Evolutionary conservation across 1,140 invertebrate species (phyloP), one percentile per base, ranked within the genome.

Genomic region (Hermetia illucens): DNA sequence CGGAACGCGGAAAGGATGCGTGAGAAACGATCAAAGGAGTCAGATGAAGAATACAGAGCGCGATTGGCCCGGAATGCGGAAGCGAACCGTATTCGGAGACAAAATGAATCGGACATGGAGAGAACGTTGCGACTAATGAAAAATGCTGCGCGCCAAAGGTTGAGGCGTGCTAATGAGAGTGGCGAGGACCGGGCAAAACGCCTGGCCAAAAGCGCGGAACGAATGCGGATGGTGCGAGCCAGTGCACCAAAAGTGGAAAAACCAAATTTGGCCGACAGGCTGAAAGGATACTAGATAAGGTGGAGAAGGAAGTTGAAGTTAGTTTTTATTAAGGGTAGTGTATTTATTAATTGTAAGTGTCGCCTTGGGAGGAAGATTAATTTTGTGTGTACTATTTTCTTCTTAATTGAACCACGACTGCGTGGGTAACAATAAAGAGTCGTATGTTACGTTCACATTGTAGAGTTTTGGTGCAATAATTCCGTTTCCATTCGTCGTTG

Each of bases 151-250:
- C 38, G 57, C 6, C 57, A 59, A 45, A 45, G 56, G 34, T 41
- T 59, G 46, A 46, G 58, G 20, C 47, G 58, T 17, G 58, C 58
- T 40, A 58, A 52, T 33, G 69, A 70, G 44, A 58, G 65, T 3
- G 44, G 56, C 5, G 63, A 68, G 21, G 64, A 68, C 45, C 58
- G 69, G 38, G 61, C 62, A 20, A 51, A 53, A 24, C 58, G 69
- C n/a, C 44, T 70, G 31, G 65, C 66, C 6, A 58, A 58, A 37
- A 52, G 55, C 3, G 55, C 55, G 4, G 55, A 58, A 25, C 33
- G 55, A 24, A 58, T 58, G 55, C 53, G 55, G 12, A 40, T 50
- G 18, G 43, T 51, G 17, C 38, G 55, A 24, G 53, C 55, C 6
- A 58, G 46, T 47, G 53, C 49, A 40, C 55, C 55, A 21, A 58